Evolutionary conservation across 2,797 vertebrate genomes (phyloP).

Genomic region (Okamejei kenojei): DNA sequence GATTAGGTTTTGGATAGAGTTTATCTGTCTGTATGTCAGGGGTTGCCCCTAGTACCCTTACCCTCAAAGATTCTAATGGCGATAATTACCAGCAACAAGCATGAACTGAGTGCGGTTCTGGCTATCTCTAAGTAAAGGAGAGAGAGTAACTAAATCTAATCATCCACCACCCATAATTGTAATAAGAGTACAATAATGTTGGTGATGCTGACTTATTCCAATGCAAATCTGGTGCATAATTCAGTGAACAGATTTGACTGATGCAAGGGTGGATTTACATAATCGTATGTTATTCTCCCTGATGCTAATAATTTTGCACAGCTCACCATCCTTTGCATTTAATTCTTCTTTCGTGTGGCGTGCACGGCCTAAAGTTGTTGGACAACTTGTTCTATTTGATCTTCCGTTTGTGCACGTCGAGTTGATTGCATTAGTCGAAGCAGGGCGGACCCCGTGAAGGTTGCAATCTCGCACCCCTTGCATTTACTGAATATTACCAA

Average conservation of each 20-base stretch:
- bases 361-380: no score
- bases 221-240: not conserved
- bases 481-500: not conserved
- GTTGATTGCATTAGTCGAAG: no score
- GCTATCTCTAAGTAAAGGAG: not conserved
- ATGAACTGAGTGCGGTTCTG: not conserved
- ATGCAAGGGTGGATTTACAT: no score
- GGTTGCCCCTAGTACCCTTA: not conserved
- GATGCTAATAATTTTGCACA: not conserved
- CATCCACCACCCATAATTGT: not conserved
- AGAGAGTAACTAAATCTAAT: not conserved
- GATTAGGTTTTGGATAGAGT: not conserved
- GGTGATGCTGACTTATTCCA: not conserved
- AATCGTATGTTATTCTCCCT: not conserved
- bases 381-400: no score
- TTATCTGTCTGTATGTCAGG: no score
- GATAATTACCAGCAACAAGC: not conserved
- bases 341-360: no score
- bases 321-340: not conserved
- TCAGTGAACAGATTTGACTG: not conserved
- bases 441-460: no score
- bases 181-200: not conserved
- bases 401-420: no score
- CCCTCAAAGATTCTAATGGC: not conserved
- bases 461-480: not conserved